phyloP scores from a whole-genome alignment of 2,113 vertebrate species.

The Dascyllus trimaculatus region DNA sequence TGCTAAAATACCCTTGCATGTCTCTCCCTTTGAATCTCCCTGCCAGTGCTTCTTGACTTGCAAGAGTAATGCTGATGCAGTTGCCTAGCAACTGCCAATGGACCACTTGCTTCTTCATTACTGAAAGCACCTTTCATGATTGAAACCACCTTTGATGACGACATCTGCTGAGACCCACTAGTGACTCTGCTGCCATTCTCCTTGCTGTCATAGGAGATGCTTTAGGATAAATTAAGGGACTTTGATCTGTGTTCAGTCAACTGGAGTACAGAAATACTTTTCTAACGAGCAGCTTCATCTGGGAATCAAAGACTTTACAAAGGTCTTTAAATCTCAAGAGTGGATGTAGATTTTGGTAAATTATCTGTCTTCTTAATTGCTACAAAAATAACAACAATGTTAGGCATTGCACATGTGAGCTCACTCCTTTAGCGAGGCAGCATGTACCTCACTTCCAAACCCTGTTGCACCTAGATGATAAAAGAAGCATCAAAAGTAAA shows the following conservation, averaged over 20 bases:
- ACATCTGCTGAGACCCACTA: conserved; percentile 20
- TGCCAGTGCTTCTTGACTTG: conserved; percentile 59
- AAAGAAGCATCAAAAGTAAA: too few species aligned
- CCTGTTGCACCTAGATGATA: neutral
- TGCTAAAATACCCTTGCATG: conserved; percentile 46
- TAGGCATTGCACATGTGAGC: neutral
- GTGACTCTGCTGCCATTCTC: conserved; percentile 5
- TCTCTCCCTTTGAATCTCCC: conserved; percentile 47
- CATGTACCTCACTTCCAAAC: neutral
- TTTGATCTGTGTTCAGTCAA: conserved; percentile 29
- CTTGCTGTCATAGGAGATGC: conserved; percentile 9
- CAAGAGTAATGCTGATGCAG: conserved; percentile 71
- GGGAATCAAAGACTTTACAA: neutral
- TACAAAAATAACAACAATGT: neutral
- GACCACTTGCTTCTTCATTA: conserved; percentile 64
- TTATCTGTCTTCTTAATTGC: neutral
- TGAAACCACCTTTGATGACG: conserved; percentile 64
- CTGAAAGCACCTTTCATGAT: conserved; percentile 67
- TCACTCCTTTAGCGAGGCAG: neutral
- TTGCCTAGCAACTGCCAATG: conserved; percentile 85
- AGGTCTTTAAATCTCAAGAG: neutral
- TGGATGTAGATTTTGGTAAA: neutral
- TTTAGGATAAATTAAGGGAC: conserved; percentile 40
- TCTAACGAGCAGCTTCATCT: neutral
- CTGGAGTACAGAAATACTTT: conserved; percentile 3